These are phyloP conservation scores for Drosophila cyrtoloma DNA, from an alignment of 2,888 invertebrate species.

Conservation along the genomic window DNA sequence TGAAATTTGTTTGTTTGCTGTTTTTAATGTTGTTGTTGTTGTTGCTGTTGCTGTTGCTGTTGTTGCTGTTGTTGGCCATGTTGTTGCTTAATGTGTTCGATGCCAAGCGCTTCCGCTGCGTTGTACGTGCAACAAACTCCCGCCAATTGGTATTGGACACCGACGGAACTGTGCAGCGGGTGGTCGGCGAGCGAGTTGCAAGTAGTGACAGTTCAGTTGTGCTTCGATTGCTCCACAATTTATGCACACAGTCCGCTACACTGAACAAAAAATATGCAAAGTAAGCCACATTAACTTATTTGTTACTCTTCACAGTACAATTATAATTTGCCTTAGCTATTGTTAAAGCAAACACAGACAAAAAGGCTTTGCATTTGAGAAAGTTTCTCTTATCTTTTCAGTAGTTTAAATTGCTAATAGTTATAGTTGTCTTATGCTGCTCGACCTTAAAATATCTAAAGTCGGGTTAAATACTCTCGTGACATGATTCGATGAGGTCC, in stretches of 20 bases:
- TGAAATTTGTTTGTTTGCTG: conserved; percentile 81
- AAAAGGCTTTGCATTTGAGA: not conserved
- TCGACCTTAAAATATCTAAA: not conserved
- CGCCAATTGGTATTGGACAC: conserved; percentile 9
- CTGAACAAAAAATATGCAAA: not conserved
- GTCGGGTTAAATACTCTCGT: conserved; percentile 32
- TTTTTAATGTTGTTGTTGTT: conserved; percentile 46
- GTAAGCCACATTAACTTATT: not conserved
- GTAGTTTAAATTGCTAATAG: conserved; percentile 50
- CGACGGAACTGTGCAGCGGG: not conserved
- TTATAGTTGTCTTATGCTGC: conserved; percentile 46
- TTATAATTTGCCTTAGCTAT: not conserved
- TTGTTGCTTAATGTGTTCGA: conserved; percentile 73
- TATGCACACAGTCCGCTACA: not conserved
- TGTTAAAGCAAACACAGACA: not conserved
- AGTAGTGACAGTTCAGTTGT: conserved; percentile 1
- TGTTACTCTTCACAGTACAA: not conserved
- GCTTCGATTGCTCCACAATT: conserved; percentile 10
- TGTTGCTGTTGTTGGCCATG: conserved; percentile 43
- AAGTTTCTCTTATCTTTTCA: conserved; percentile 56
- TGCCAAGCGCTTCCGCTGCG: conserved; percentile 69
- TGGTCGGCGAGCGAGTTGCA: not conserved
- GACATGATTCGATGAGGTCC: conserved; percentile 33
- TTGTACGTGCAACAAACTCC: conserved; percentile 55
- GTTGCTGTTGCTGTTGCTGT: conserved; percentile 32